Evolutionary conservation across 2,888 invertebrate species (phyloP).

Genomic region (Apamea anceps): DNA sequence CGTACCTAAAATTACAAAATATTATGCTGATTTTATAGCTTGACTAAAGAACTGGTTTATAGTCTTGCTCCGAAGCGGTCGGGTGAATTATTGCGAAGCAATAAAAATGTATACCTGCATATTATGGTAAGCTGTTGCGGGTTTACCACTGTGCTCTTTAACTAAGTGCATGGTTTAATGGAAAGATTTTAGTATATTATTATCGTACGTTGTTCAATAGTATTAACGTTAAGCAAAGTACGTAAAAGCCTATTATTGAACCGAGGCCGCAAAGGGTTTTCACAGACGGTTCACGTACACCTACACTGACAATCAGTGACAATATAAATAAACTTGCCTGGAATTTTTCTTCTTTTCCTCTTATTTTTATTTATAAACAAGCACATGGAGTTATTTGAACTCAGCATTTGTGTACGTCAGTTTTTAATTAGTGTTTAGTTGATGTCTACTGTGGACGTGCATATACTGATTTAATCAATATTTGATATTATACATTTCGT

Average conservation of each 20-base stretch:
- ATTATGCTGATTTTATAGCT: constrained; percentile 84
- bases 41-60: constrained; percentile 63
- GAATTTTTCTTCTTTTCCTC: not conserved
- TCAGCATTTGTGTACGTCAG: not conserved
- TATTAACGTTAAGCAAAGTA: not conserved
- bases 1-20: constrained; percentile 83
- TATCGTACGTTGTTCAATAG: not conserved
- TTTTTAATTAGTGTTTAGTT: not conserved
- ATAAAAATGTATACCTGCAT: constrained; percentile 40
- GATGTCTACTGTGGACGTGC: not conserved
- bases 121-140: constrained; percentile 5
- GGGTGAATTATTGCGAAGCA: constrained; percentile 49
- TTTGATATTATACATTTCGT: not conserved
- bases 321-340: not conserved
- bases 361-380: too few relatives aligned
- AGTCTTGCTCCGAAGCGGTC: constrained; percentile 41
- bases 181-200: not conserved
- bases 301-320: not conserved
- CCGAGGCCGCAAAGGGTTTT: not conserved
- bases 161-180: constrained; percentile 7
- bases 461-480: not conserved
- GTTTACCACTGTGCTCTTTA: constrained; percentile 8
- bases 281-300: not conserved
- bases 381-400: not conserved
- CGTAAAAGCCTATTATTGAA: constrained; percentile 14